Evolutionary conservation across 2,797 vertebrate species (phyloP).

Genomic region (Clarias fuscus): DNA sequence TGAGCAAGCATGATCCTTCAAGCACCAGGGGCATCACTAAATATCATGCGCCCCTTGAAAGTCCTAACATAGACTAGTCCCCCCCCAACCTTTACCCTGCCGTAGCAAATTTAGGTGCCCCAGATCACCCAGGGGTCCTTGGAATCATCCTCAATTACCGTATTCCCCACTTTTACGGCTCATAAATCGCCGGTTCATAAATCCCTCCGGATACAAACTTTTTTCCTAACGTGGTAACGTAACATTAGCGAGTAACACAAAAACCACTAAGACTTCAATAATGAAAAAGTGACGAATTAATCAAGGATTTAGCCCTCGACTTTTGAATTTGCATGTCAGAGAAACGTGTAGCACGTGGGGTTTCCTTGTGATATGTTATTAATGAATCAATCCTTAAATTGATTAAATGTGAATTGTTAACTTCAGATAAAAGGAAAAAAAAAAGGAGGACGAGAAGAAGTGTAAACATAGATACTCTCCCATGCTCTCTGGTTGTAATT

Average conservation of each 20-base stretch:
- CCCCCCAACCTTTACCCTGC: too few relatives aligned
- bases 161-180: too few relatives aligned
- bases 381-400: not conserved
- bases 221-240: not conserved
- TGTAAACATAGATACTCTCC: not conserved
- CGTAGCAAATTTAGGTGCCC: too few relatives aligned
- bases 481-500: constrained; percentile 41
- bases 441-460: too few relatives aligned
- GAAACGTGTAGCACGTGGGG: not conserved
- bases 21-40: too few relatives aligned
- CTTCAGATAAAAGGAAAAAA: not conserved
- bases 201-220: not conserved
- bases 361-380: constrained; percentile 10
- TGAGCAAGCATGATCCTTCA: not conserved
- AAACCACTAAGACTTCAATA: not conserved
- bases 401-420: not conserved
- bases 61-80: too few relatives aligned
- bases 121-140: too few relatives aligned
- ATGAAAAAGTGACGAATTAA: not conserved
- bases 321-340: not conserved
- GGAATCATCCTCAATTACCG: too few relatives aligned
- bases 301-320: not conserved
- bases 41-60: too few relatives aligned
- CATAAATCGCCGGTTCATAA: not conserved
- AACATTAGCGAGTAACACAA: not conserved